These are phyloP conservation scores for Galerucella nymphaeae DNA, from an alignment of 2,888 invertebrate genomes.

Conservation along the genomic window DNA sequence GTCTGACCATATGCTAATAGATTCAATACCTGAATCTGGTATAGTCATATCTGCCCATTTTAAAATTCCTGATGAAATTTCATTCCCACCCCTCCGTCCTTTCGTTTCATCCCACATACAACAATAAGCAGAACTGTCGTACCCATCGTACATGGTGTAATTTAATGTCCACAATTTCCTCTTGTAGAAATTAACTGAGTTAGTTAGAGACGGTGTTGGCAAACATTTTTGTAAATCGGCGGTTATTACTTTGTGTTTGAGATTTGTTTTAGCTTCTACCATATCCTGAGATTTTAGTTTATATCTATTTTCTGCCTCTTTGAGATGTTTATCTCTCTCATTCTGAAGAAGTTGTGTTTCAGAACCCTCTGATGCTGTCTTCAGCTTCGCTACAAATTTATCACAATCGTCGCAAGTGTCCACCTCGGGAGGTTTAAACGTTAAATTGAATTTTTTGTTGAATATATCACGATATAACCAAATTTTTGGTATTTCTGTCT, in stretches of 20 bases:
- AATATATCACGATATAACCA: no score
- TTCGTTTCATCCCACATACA: not conserved
- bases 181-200: not conserved
- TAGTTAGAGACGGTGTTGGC: slow-evolving; percentile 3
- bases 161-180: slow-evolving; percentile 15
- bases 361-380: no score
- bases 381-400: no score
- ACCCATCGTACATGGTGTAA: not conserved
- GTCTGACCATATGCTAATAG: no score
- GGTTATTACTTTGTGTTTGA: not conserved
- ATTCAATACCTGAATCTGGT: not conserved
- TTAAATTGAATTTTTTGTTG: no score
- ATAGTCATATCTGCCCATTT: not conserved
- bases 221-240: slow-evolving; percentile 18
- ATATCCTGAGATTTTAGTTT: slow-evolving; percentile 35
- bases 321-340: slow-evolving; percentile 34
- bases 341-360: no score
- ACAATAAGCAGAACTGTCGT: not conserved
- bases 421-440: no score
- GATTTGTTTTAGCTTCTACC: not conserved
- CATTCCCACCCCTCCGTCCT: not conserved
- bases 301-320: slow-evolving; percentile 40
- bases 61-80: no score
- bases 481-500: no score
- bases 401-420: no score